A percentile compares a stretch with the other conserved stretches of the same genome.
Conservation (phyloP, 2,888 invertebrate species). For the Carcina quercana region DNA sequence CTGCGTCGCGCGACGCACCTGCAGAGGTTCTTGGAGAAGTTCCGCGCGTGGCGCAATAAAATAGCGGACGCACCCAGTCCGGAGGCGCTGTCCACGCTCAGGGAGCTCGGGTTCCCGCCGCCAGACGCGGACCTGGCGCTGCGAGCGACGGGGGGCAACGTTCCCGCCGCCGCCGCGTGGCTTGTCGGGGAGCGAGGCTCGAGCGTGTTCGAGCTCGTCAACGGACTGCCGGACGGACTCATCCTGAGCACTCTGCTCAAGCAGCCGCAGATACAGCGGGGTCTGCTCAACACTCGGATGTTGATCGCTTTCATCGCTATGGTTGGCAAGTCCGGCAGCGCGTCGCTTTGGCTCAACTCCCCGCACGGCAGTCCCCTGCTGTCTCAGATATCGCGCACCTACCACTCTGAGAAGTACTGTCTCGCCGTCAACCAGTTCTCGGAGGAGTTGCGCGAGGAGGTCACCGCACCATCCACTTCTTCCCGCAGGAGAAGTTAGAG, state of each 20-base stretch:
- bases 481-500: conserved; percentile 44
- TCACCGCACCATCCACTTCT: conserved; percentile 35
- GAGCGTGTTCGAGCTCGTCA: conserved; percentile 55
- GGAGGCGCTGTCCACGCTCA: conserved; percentile 41
- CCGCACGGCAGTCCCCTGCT: conserved; percentile 61
- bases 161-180: conserved; percentile 62
- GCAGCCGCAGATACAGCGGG: conserved; percentile 61
- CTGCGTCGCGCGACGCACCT: conserved; percentile 47
- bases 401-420: conserved; percentile 66
- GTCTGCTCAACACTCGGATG: conserved; percentile 60
- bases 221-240: conserved; percentile 54
- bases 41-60: conserved; percentile 47
- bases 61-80: conserved; percentile 47
- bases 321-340: conserved; percentile 60
- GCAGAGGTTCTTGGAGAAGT: conserved; percentile 54
- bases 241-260: conserved; percentile 54
- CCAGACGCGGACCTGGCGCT: conserved; percentile 52
- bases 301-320: conserved; percentile 61
- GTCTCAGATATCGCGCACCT: conserved; percentile 62
- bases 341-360: conserved; percentile 59
- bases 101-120: conserved; percentile 46
- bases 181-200: conserved; percentile 59
- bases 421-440: conserved; percentile 66
- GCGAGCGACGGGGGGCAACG: conserved; percentile 49
- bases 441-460: conserved; percentile 26